Evolutionary conservation across 2,113 vertebrate species (phyloP), one percentile per base, ranked within the genome.

Genomic region (Ceyx melanurus): DNA sequence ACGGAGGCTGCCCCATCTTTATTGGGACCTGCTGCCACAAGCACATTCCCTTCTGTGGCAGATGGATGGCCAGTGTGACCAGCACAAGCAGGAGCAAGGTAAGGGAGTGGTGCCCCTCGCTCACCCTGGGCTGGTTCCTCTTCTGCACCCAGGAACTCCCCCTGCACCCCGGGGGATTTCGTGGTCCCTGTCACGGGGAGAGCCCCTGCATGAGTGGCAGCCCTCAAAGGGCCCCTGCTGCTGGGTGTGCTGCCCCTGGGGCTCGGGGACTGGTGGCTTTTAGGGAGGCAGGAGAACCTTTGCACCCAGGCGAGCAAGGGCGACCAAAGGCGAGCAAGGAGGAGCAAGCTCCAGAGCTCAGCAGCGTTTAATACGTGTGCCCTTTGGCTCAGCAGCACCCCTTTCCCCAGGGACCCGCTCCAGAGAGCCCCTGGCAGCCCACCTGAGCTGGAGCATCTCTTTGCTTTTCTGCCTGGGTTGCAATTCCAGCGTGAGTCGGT

Each of bases 401-500:
- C 43, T 68, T 72, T 50, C 66, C 2, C 1, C 3, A 4, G 37
- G 13, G 42, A 72, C 12, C 11, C 10, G 9, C 40, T 58, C 42
- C 82, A 51, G 60, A 58, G 33, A 73, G 35, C 23, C 28, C 35
- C 35, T 2, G 1, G 45, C 62, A 70, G 56, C 76, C 23, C 17
- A 18, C 40, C 54, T n/a, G 75, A 82, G 54, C 40, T 43, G 65
- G 33, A 0, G 0, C 16, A 35, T 43, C 25, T 71, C 73, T 78
- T 6, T 9, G 40, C 40, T 77, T 73, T 60, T 74, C 67, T 64
- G 67, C 72, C 48, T 89, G 56, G 57, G 26, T 76, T 94, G 72
- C 92, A 82, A 93, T 89, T 95, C 92, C 91, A 78, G 89, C 33
- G 87, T 80, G 89, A 93, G 79, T 91, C 75, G 92, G 37, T 29